Evolutionary conservation across 1,140 invertebrate genomes (phyloP), one percentile per base, ranked within the genome.

Genomic region (Brachionus calyciflorus): DNA sequence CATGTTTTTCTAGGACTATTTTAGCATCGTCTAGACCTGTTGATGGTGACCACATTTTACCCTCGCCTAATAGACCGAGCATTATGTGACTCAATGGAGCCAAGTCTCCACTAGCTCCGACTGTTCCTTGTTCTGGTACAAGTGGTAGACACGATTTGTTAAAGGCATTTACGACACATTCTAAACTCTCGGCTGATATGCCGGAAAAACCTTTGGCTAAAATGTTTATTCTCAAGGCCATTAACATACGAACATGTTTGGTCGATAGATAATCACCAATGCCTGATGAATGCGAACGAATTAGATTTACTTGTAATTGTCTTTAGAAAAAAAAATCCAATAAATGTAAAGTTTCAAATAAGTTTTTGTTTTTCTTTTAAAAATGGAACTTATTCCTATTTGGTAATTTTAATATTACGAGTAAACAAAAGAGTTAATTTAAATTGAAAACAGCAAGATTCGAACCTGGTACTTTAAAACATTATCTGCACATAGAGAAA

Each of bases 191-290:
- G 21, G 89, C 79, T 6, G 89, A 89, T 68, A 91, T 90, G 3
- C 90, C 90, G 80, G 89, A 90, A 85, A 89, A 88, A 7, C 90
- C 90, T 82, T 91, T 91, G 2, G 90, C 89, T 26, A 91, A 81
- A 1, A 90, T 87, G 80, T 91, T 91, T 77, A 91, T 90, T 17
- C 90, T 81, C 2, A 91, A 83, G 17, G 90, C 90, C 40, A 91
- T 82, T 24, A 91, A 81, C 89, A 91, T 90, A 44, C 90, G 82
- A 0, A 89, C 88, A 79, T 87, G 87, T 63, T 89, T 86, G 2
- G 89, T 88, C 26, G 87, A 83, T 28, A 91, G 81, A 6, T 89
- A 89, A 55, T 87, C 81, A 2, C 90, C 90, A 51, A 91, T 90
- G 40, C 90, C 89, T 78, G 89, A 89, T 7, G 90, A 83, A 83